Conservation (phyloP, 2,113 vertebrate species). For the Hypanus sabinus region DNA sequence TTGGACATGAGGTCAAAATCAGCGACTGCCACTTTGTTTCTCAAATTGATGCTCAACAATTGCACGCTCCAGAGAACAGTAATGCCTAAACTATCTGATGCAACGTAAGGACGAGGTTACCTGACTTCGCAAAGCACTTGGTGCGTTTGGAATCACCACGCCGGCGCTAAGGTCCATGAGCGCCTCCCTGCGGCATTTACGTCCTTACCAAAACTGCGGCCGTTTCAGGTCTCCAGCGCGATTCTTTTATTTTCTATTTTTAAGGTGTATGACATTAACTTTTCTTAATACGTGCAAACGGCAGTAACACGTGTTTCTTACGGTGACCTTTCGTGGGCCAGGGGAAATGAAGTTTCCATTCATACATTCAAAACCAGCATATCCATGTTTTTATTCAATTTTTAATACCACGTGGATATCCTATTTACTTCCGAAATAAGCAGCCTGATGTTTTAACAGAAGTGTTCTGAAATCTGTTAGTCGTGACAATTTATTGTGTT, state of each 20-base stretch:
- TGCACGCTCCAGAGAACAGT: neutral
- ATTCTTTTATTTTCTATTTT: neutral
- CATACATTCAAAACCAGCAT: neutral
- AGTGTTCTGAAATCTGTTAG: neutral
- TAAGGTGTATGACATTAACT: neutral
- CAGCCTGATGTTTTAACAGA: neutral
- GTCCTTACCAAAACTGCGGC: neutral
- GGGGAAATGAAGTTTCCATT: neutral
- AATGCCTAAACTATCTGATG: neutral
- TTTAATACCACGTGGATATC: neutral
- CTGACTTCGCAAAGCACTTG: neutral
- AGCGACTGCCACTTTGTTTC: neutral
- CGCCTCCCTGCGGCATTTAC: conserved; percentile 21
- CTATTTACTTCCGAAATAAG: neutral
- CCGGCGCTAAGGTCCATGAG: neutral
- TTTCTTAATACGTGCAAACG: neutral
- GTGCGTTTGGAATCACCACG: neutral
- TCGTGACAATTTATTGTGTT: neutral
- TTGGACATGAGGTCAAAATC: neutral
- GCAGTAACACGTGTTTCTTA: neutral
- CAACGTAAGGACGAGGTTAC: neutral
- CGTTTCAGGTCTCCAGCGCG: neutral
- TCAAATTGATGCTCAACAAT: neutral
- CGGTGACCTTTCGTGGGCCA: neutral
- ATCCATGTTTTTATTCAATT: neutral